phyloP scores from a whole-genome alignment of 2,888 invertebrate species.

The Stenodema calcarata region DNA sequence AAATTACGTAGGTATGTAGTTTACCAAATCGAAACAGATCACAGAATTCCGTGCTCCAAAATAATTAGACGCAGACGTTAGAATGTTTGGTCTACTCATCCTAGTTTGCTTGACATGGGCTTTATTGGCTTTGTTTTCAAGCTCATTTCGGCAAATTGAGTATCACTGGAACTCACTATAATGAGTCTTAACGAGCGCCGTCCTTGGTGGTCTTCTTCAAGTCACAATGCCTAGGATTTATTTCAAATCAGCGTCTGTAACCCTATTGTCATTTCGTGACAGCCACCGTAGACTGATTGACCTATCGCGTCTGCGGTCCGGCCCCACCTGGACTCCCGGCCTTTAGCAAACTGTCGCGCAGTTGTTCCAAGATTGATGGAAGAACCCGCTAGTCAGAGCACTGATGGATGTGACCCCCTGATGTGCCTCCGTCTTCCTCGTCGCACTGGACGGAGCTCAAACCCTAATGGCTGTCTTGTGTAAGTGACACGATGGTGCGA shows the following conservation, averaged over 20 bases:
- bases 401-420: constrained; percentile 8
- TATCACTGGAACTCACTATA: background rate
- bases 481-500: constrained; percentile 1
- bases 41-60: too few species aligned
- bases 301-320: background rate
- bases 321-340: constrained; percentile 13
- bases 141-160: background rate
- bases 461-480: constrained; percentile 19
- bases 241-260: background rate
- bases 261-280: background rate
- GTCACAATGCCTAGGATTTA: background rate
- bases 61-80: too few species aligned
- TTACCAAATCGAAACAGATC: too few species aligned
- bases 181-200: background rate
- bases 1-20: too few species aligned
- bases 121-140: too few species aligned
- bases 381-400: constrained; percentile 25
- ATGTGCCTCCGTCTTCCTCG: background rate
- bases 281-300: background rate
- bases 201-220: background rate
- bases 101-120: too few species aligned
- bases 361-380: constrained; percentile 39
- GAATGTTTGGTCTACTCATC: too few species aligned
- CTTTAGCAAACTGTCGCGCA: constrained; percentile 21
- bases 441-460: background rate